A percentile compares a stretch with the other conserved stretches of the same genome.
phyloP scores from a whole-genome alignment of 2,888 invertebrate genomes.

The Dolichomitus sp. region DNA sequence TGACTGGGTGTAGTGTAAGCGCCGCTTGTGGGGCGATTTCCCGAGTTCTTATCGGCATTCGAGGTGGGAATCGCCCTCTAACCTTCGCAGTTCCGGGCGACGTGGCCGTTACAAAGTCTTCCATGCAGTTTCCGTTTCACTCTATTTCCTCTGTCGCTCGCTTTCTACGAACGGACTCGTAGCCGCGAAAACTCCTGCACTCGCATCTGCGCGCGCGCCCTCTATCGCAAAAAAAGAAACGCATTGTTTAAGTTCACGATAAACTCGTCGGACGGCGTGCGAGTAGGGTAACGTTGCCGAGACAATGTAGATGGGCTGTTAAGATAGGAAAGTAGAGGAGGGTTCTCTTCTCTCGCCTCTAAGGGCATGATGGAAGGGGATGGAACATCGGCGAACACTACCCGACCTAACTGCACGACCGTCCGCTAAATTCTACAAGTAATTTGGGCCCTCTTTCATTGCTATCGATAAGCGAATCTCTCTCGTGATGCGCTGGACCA shows the following conservation, averaged over 20 bases:
- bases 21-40: conserved; percentile 58
- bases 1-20: conserved; percentile 53
- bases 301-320: conserved; percentile 84
- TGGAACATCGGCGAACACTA: conserved; percentile 32
- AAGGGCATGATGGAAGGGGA: conserved; percentile 27
- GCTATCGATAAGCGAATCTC: conserved; percentile 34
- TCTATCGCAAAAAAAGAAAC: conserved; percentile 65
- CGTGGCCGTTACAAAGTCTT: conserved; percentile 63
- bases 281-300: conserved; percentile 73
- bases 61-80: conserved; percentile 68
- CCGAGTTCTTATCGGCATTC: conserved; percentile 67
- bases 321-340: conserved; percentile 80
- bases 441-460: conserved; percentile 39
- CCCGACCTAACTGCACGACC: conserved; percentile 48
- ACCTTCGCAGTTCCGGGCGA: conserved; percentile 65
- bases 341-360: conserved; percentile 40
- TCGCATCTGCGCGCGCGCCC: conserved; percentile 1
- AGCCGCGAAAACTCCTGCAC: conserved; percentile 7
- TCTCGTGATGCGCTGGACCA: conserved; percentile 1
- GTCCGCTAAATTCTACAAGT: conserved; percentile 62
- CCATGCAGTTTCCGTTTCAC: conserved; percentile 53
- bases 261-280: conserved; percentile 73
- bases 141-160: conserved; percentile 3
- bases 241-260: conserved; percentile 78
- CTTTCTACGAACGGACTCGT: background rate